phyloP scores from a whole-genome alignment of 2,888 invertebrate genomes.

The Drosophila phalerata region DNA sequence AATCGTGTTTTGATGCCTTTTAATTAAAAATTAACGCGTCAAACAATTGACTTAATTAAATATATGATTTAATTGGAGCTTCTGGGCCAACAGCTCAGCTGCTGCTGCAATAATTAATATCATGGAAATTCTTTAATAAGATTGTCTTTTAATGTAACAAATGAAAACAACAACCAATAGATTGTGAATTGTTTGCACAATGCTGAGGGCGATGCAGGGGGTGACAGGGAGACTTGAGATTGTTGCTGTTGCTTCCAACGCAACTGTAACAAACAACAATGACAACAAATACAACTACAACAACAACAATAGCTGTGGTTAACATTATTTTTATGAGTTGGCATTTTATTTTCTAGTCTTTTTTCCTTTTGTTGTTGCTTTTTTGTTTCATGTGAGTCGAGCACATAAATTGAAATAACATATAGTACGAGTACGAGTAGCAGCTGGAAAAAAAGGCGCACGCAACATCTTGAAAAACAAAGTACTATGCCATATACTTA shows the following conservation, averaged over 20 bases:
- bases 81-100: background rate
- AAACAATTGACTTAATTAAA: slow-evolving; percentile 36
- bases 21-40: slow-evolving; percentile 13
- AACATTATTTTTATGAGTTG: slow-evolving; percentile 70
- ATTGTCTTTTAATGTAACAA: slow-evolving; percentile 25
- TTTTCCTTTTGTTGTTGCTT: slow-evolving; percentile 12
- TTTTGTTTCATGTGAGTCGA: slow-evolving; percentile 40
- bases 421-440: slow-evolving; percentile 30
- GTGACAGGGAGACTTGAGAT: slow-evolving; percentile 27
- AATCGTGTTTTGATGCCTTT: slow-evolving; percentile 11
- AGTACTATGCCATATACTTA: slow-evolving; percentile 25
- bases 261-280: slow-evolving; percentile 65
- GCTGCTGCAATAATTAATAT: background rate
- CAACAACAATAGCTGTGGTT: slow-evolving; percentile 46
- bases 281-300: slow-evolving; percentile 28
- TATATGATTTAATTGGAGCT: slow-evolving; percentile 4
- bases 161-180: slow-evolving; percentile 17
- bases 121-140: slow-evolving; percentile 12
- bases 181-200: slow-evolving; percentile 58
- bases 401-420: slow-evolving; percentile 61
- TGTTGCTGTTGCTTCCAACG: slow-evolving; percentile 42
- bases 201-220: slow-evolving; percentile 8
- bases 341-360: slow-evolving; percentile 59
- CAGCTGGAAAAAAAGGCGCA: slow-evolving; percentile 50
- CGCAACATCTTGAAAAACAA: slow-evolving; percentile 53